Percentiles rank a stretch among this genome's conserved stretches.
Evolutionary conservation across 1,140 invertebrate species (phyloP).

Genomic region (Platyura marginata): DNA sequence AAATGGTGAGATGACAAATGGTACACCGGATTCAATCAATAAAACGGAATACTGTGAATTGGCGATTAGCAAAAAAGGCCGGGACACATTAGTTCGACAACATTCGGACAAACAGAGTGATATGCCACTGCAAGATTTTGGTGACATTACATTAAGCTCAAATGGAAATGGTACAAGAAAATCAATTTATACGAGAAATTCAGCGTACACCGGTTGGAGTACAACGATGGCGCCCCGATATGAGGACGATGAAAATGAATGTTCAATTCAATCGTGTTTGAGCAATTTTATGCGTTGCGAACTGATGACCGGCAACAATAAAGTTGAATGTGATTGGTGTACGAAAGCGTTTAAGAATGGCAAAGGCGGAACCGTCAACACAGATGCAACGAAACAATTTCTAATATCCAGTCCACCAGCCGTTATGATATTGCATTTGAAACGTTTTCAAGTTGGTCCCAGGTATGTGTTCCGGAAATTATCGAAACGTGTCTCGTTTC

Average conservation of each 20-base stretch:
- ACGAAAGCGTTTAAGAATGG: slow-evolving; percentile 46
- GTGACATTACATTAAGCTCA: neutral
- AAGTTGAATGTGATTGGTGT: slow-evolving; percentile 80
- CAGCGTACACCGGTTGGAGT: slow-evolving; percentile 18
- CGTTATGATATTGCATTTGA: slow-evolving; percentile 86
- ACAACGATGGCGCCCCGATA: slow-evolving; percentile 41
- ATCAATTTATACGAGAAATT: too few species aligned
- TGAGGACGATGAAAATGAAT: slow-evolving; percentile 54
- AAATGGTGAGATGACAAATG: slow-evolving; percentile 14
- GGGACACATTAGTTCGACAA: slow-evolving; percentile 13
- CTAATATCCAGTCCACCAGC: slow-evolving; percentile 79
- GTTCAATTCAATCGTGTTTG: slow-evolving; percentile 70
- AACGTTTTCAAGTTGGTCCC: slow-evolving; percentile 60
- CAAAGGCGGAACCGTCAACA: slow-evolving; percentile 58
- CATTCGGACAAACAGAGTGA: slow-evolving; percentile 5
- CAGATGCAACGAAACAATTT: slow-evolving; percentile 80
- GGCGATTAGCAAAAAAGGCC: slow-evolving; percentile 15
- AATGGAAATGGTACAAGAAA: neutral
- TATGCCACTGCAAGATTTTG: neutral
- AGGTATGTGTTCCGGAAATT: slow-evolving; percentile 54
- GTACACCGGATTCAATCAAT: neutral
- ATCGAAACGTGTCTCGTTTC: slow-evolving; percentile 72
- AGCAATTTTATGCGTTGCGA: slow-evolving; percentile 82
- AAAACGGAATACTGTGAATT: too few species aligned
- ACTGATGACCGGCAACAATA: slow-evolving; percentile 75